Base-by-base conservation (phyloP, 2,113 vertebrate species). In the Bostrychus sinensis region DNA sequence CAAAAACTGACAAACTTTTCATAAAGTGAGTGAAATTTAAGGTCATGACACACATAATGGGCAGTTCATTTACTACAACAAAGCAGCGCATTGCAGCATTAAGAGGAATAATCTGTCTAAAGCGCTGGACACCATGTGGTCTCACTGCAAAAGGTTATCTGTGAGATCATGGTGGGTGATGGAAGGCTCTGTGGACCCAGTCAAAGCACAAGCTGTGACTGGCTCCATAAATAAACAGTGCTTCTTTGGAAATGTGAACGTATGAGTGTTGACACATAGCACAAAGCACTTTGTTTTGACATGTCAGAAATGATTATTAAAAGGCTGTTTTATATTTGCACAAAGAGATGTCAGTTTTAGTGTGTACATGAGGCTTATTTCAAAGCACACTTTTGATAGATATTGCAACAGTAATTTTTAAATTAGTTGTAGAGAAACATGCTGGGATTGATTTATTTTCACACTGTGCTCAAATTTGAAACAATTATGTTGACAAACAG, bases 141-240 rank as follows among this genome's bases (percentile, higher is more conserved):
- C 62, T 60, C 69, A 8, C 65, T 38, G 76, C 48, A 22, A 80
- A 73, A 73, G 75, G 76, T 80, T 60, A 77, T 53, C 65, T 36
- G 43, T 36, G 63, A 45, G 43, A 77, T 63, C 56, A 20, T 20
- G 71, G 59, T 10, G 69, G 22, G 66, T 62, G 78, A 77, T 43
- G 50, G 72, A 62, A 25, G 62, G 56, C 66, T 56, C 26, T 1
- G 51, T 5, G 17, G 38, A 64, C 54, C 28, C 66, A 34, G 30
- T 45, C 57, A 70, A 53, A 53, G 41, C 23, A 54, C 53, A 51
- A 50, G 66, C 76, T 77, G 72, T 60, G 70, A 65, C 34, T 0
- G n/a, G 51, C 7, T 50, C 58, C 67, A 64, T 22, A 72, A 66
- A 73, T 64, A 70, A 23, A 26, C 37, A 1, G 60, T 39, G 63